Evolutionary conservation across 2,797 vertebrate genomes (phyloP), one percentile per base, ranked within the genome.

Genomic region (Decapterus maruadsi): DNA sequence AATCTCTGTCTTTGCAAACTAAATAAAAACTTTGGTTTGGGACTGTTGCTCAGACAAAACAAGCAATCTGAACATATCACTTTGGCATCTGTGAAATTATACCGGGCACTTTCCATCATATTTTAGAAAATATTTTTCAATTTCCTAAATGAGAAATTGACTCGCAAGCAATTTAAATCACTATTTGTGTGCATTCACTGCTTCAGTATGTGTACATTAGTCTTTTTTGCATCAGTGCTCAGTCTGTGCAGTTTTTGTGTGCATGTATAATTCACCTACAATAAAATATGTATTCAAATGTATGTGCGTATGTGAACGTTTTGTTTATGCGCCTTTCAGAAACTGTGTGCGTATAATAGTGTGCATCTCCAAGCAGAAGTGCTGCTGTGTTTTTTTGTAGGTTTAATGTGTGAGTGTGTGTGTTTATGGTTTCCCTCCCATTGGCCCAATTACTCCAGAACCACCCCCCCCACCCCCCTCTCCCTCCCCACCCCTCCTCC

Each of bases 361-460:
- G 67, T 70, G 34, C 58, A 48, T 16, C 29, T 59, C 20, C 22
- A 81, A 71, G 45, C 80, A 57, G 8, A 54, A 50, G 51, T 46
- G 48, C 11, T n/a, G 6, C 50, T 59, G 54, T 66, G 50, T 26
- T 26, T 55, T 55, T 69, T 38, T 73, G 56, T 78, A 20, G 74
- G 74, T 50, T 61, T 26, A 65, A n/a, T 62, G 53, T 40, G 50
- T 51, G 50, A 70, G 50, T 60, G 75, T 81, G 69, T 70, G 80
- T 74, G 50, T 83, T 84, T 90, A 63, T 82, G 80, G 67, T 80
- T 83, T 67, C 78, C 89, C 92, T 95, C 95, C 95, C 94, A 89
- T 94, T 91, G 93, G 94, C 90, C 94, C 93, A 95, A 95, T 95
- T 95, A 95, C 90, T 93, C 87, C 84, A 83, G 79, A 90, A 92